Conservation (phyloP, 2,888 invertebrate species). For the Teleiodes luculella region DNA sequence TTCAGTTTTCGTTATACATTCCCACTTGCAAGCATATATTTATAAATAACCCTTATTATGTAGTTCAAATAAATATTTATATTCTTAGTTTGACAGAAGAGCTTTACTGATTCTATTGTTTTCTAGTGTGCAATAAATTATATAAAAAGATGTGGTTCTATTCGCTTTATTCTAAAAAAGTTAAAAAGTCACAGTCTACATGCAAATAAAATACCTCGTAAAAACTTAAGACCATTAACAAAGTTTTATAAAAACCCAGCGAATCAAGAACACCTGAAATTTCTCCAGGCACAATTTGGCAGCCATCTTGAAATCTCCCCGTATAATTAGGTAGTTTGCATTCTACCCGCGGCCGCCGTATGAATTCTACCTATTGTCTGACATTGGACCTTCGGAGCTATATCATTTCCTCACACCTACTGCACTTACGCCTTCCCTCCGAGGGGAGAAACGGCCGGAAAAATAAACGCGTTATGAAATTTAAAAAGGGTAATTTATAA, state of each 20-base stretch:
- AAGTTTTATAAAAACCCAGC: constrained; percentile 28
- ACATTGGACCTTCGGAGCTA: constrained; percentile 75
- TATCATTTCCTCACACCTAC: constrained; percentile 73
- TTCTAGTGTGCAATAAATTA: too few relatives aligned
- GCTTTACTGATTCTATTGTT: too few relatives aligned
- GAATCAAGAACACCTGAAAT: constrained; percentile 48
- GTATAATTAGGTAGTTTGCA: constrained; percentile 74
- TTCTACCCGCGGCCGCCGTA: constrained; percentile 62
- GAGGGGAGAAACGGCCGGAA: constrained; percentile 42
- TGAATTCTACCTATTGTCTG: constrained; percentile 78
- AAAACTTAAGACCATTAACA: constrained; percentile 11
- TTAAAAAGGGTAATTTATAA: constrained; percentile 44
- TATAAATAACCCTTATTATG: too few relatives aligned
- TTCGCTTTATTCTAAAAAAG: too few relatives aligned
- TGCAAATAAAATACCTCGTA: constrained; percentile 4
- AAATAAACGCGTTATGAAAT: constrained; percentile 58
- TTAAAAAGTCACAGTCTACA: neutral
- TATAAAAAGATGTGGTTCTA: too few relatives aligned
- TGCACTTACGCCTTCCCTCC: constrained; percentile 39
- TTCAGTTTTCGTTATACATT: too few relatives aligned
- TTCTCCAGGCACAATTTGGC: constrained; percentile 28
- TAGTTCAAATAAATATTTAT: too few relatives aligned
- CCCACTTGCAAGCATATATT: too few relatives aligned
- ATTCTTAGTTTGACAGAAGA: too few relatives aligned
- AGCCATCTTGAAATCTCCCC: constrained; percentile 61